These are phyloP conservation scores for Oxygymnocypris stewartii DNA, from an alignment of 2,113 vertebrate species.

Conservation along the genomic window DNA sequence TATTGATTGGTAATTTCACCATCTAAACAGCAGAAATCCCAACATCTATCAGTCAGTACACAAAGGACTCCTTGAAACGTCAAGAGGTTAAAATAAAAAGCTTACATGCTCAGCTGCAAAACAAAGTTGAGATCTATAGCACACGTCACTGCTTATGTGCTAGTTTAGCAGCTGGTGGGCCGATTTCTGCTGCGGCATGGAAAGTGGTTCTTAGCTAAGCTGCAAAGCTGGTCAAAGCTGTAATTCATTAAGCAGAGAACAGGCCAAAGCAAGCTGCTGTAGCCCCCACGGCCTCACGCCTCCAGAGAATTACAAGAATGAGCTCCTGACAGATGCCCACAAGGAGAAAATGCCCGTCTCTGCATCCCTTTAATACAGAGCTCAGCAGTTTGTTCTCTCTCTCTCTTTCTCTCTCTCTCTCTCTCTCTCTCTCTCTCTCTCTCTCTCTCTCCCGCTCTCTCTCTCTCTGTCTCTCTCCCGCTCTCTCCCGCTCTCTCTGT, in stretches of 20 bases:
- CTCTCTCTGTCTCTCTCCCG: background rate
- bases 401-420: background rate
- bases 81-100: background rate
- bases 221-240: slow-evolving; percentile 74
- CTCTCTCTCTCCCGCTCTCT: background rate
- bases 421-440: background rate
- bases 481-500: too few species aligned
- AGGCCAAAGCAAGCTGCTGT: slow-evolving; percentile 59
- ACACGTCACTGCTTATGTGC: background rate
- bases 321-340: slow-evolving; percentile 36
- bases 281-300: slow-evolving; percentile 27
- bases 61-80: background rate
- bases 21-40: background rate
- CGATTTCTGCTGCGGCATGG: slow-evolving; percentile 59
- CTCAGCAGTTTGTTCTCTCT: slow-evolving; percentile 55
- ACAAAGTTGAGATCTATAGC: background rate
- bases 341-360: slow-evolving; percentile 55
- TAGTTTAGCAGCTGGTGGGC: background rate
- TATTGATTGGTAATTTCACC: background rate
- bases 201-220: slow-evolving; percentile 64
- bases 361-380: slow-evolving; percentile 64
- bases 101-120: background rate
- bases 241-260: slow-evolving; percentile 71
- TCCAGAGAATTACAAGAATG: slow-evolving; percentile 63
- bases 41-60: background rate